phyloP scores from a whole-genome alignment of 2,797 vertebrate genomes.

The Amblyraja radiata region DNA sequence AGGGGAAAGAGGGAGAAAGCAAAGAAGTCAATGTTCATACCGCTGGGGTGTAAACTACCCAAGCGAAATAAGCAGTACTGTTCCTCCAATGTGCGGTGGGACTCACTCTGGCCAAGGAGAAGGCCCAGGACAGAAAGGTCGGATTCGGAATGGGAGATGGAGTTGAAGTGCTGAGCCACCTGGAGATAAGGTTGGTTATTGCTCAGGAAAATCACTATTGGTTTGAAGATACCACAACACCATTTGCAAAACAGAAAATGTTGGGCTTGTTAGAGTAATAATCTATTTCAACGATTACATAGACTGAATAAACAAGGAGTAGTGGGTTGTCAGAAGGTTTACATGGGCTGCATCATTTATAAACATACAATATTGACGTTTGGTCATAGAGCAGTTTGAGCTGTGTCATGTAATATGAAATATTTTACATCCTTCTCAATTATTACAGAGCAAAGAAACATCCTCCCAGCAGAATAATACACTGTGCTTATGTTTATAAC shows the following conservation, averaged over 20 bases:
- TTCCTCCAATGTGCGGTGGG: no score
- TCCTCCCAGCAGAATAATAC: neutral
- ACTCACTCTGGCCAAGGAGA: no score
- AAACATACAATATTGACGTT: no score
- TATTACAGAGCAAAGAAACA: neutral
- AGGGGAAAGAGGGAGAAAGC: no score
- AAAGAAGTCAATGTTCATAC: no score
- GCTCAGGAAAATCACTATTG: neutral
- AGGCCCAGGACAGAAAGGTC: no score
- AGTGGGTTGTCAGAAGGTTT: neutral
- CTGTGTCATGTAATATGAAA: neutral
- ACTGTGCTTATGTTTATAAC: neutral
- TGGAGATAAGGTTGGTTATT: no score
- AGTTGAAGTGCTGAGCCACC: no score
- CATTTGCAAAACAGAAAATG: neutral
- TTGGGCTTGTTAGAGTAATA: neutral
- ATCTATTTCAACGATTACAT: slow-evolving; percentile 10
- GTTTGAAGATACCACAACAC: neutral
- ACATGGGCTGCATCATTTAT: neutral
- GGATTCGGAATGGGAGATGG: no score
- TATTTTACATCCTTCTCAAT: neutral
- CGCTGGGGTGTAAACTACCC: no score
- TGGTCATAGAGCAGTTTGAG: neutral
- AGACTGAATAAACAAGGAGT: neutral
- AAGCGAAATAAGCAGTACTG: no score